A percentile compares a stretch with the other conserved stretches of the same genome.
Conservation (phyloP, 2,797 vertebrate genomes). For the Hyperoplus lanceolatus region DNA sequence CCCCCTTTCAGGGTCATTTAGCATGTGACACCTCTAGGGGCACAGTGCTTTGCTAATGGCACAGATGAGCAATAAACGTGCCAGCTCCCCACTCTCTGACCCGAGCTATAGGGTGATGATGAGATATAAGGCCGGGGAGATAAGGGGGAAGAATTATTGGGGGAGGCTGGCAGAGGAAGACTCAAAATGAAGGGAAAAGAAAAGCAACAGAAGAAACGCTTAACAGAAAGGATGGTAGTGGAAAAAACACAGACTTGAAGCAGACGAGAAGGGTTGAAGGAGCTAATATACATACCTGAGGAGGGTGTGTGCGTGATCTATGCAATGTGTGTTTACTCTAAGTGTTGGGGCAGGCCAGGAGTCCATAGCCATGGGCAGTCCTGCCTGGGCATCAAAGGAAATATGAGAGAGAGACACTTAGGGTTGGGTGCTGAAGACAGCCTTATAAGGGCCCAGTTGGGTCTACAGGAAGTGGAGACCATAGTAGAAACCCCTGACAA, state of each 20-base stretch:
- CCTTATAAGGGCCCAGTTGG: constrained; percentile 39
- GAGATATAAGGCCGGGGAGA: constrained; percentile 30
- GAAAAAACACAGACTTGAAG: not conserved
- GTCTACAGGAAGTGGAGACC: constrained; percentile 26
- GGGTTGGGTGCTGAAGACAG: constrained; percentile 29
- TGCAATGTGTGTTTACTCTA: constrained; percentile 52
- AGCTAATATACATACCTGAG: constrained; percentile 61
- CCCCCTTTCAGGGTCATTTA: constrained; percentile 85
- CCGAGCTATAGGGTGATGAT: constrained; percentile 15
- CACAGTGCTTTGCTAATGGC: constrained; percentile 77
- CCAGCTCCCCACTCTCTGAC: constrained; percentile 59
- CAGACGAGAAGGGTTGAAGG: constrained; percentile 3
- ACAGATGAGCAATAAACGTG: constrained; percentile 77
- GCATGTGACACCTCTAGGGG: constrained; percentile 84
- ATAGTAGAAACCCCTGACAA: constrained; percentile 6
- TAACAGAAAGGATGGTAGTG: not conserved
- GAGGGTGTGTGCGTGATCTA: constrained; percentile 48
- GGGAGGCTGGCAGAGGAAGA: constrained; percentile 6
- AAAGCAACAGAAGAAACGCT: not conserved
- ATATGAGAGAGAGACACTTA: constrained; percentile 39
- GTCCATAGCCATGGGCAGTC: constrained; percentile 61
- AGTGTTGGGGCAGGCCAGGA: constrained; percentile 48
- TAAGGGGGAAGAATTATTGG: not conserved
- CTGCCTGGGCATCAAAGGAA: constrained; percentile 63
- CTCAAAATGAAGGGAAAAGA: constrained; percentile 6